Evolutionary conservation across 2,888 invertebrate genomes (phyloP).

Genomic region (Plagiodera versicolora): DNA sequence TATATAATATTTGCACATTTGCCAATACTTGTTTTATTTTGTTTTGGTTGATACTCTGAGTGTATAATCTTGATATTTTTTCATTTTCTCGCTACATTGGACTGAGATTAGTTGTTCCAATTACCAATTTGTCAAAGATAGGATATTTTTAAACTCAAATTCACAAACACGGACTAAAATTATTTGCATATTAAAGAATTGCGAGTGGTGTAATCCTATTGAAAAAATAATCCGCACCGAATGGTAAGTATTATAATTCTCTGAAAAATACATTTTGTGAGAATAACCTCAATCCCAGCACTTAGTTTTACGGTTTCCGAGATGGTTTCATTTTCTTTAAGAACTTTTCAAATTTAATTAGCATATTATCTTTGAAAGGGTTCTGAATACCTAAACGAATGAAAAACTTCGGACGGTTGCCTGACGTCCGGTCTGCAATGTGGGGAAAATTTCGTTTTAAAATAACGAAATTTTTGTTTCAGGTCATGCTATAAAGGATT

Average conservation of each 20-base stretch:
- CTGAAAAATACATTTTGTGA: not conserved
- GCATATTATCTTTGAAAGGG: not conserved
- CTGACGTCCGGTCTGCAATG: too few species aligned
- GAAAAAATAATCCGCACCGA: not conserved
- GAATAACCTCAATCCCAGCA: not conserved
- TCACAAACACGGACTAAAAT: too few species aligned
- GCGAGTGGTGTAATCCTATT: not conserved
- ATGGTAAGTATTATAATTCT: not conserved
- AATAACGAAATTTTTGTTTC: constrained; percentile 41
- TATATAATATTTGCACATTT: not conserved
- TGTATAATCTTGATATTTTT: not conserved
- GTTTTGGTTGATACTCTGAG: not conserved
- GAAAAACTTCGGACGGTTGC: too few species aligned
- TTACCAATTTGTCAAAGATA: too few species aligned
- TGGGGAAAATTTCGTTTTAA: too few species aligned
- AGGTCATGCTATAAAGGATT: constrained; percentile 51
- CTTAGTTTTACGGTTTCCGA: not conserved
- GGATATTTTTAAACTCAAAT: too few species aligned
- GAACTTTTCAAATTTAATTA: not conserved
- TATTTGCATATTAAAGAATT: too few species aligned
- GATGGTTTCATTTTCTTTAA: not conserved
- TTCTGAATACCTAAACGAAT: not conserved
- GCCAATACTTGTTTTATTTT: not conserved
- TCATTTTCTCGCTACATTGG: not conserved
- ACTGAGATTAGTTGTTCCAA: too few species aligned